These are phyloP conservation scores for Alethe castanea DNA, from an alignment of 2,113 vertebrate species.

Conservation along the genomic window DNA sequence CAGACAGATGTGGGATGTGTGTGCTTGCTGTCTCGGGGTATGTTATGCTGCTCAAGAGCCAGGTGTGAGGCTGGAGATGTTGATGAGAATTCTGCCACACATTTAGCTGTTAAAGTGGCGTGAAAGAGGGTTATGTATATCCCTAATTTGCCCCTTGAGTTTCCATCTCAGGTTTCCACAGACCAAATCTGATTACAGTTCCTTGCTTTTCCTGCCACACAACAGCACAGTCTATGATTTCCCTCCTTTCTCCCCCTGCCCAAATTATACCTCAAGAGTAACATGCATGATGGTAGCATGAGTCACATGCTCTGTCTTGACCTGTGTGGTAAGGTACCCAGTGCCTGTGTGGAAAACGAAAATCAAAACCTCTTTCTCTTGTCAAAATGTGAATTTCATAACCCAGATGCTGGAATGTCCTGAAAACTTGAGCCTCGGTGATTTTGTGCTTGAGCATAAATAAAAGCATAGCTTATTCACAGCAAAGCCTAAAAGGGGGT, in stretches of 20 bases:
- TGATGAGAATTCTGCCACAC: neutral
- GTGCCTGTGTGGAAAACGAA: neutral
- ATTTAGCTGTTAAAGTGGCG: neutral
- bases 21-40: neutral
- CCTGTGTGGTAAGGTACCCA: neutral
- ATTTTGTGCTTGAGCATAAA: neutral
- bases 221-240: neutral
- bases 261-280: neutral
- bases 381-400: neutral
- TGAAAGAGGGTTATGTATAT: neutral
- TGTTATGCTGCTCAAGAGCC: neutral
- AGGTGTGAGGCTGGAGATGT: neutral
- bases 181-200: neutral
- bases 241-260: neutral
- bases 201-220: neutral
- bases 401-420: neutral
- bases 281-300: rapidly evolving
- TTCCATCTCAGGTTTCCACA: neutral
- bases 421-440: neutral
- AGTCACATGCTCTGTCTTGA: neutral
- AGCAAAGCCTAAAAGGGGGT: neutral
- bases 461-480: neutral
- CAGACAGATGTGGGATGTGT: neutral
- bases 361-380: neutral
- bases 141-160: neutral